Evolutionary conservation across 2,888 invertebrate genomes (phyloP), one percentile per base, ranked within the genome.

Genomic region (Homarus gammarus): DNA sequence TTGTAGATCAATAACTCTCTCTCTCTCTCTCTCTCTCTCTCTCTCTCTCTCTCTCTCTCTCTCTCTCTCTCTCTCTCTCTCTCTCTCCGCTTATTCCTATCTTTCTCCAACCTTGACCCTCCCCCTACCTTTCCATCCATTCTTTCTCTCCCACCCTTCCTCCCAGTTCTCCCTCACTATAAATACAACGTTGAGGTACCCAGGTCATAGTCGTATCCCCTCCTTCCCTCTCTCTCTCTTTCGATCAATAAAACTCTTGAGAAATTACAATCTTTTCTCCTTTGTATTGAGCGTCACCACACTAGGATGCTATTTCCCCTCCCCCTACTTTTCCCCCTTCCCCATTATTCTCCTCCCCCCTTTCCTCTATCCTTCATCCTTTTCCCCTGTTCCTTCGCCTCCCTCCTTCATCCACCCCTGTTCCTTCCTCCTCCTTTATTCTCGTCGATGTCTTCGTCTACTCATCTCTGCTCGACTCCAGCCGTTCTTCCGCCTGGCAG

Each of bases 21-120:
- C 64, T 64, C 64, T 64, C 61, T 61, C 27, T 61, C 61, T 64
- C 64, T 64, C 64, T 64, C 61, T 64, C 61, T 64, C 61, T 64
- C 61, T 64, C 61, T 64, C 61, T 64, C 61, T 64, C 61, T 64
- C 61, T 56, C 56, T 56, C 56, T 56, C 56, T 56, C 56, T 56
- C 56, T 56, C 56, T 56, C 56, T 56, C 56, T 56, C 56, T 56
- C 56, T 56, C 56, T 56, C 56, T 56, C 56, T 56, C 56, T 56
- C 56, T 56, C 56, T 56, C 56, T 56, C 56, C 56, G 56, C 56
- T 56, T 64, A n/a, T 64, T 27, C 27, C 61, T 44, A 5, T 44
- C 44, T 44, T 12, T 44, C 44, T 44, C 6, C 12, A 12, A 12
- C 44, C 44, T 44, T 12, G 44, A 44, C 44, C 44, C n/a, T n/a